Evolutionary conservation across 2,113 vertebrate species (phyloP).

Genomic region (Acanthisitta chloris): DNA sequence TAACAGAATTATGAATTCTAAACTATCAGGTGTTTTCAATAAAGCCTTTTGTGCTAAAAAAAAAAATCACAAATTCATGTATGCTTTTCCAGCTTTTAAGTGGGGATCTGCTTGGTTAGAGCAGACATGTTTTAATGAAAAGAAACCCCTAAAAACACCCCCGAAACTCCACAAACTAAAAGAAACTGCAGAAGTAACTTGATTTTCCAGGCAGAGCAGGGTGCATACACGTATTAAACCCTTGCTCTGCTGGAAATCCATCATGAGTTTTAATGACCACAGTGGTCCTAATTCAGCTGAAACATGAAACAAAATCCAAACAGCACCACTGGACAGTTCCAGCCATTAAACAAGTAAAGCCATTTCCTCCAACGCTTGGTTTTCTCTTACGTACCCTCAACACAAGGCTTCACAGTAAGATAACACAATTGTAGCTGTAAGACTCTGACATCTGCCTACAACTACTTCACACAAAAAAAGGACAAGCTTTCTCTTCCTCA

Average conservation of each 20-base stretch:
- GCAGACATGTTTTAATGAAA: neutral
- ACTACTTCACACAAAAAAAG: neutral
- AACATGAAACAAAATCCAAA: neutral
- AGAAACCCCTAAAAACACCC: neutral
- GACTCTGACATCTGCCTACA: neutral
- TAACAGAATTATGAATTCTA: constrained; percentile 15
- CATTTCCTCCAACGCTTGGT: neutral
- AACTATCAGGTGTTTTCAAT: neutral
- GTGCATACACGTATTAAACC: neutral
- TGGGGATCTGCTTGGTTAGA: neutral
- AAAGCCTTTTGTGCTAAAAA: constrained; percentile 9
- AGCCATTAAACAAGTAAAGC: neutral
- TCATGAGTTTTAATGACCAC: neutral
- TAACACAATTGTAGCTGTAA: accelerated
- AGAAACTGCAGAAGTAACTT: neutral
- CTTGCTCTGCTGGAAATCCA: neutral
- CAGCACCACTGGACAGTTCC: neutral
- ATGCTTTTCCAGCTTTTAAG: constrained; percentile 2
- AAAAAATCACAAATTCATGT: neutral
- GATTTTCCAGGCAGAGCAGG: neutral
- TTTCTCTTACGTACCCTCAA: neutral
- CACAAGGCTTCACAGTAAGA: neutral
- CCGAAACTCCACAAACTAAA: neutral
- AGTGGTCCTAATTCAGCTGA: neutral
- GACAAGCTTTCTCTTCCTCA: neutral